These are phyloP conservation scores for Diachasma alloeum DNA, from an alignment of 1,140 invertebrate genomes.

Conservation along the genomic window DNA sequence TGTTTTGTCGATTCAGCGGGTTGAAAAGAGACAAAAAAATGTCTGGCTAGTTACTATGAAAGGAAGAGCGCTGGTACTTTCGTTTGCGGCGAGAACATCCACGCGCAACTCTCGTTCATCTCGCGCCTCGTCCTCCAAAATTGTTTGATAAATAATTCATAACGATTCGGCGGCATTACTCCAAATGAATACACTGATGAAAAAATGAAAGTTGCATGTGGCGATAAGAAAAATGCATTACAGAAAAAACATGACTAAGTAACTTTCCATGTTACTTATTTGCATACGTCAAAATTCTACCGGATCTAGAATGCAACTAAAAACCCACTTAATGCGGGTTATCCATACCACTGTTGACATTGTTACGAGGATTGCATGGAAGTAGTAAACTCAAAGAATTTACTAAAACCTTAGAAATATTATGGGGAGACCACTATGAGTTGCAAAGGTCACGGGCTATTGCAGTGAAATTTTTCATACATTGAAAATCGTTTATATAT, in stretches of 20 bases:
- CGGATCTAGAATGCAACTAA: neutral
- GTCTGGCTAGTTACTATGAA: slow-evolving; percentile 54
- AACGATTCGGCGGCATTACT: neutral
- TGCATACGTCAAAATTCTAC: neutral
- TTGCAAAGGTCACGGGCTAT: too few species aligned
- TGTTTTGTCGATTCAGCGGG: neutral
- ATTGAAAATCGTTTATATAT: too few species aligned
- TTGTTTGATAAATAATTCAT: neutral
- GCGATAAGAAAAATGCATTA: neutral
- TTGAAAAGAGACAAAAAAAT: slow-evolving; percentile 29
- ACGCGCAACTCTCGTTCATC: neutral
- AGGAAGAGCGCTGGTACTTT: slow-evolving; percentile 61
- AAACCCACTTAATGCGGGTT: neutral
- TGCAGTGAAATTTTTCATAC: too few species aligned
- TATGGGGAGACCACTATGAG: too few species aligned
- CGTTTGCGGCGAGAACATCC: slow-evolving; percentile 47
- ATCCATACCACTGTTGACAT: neutral
- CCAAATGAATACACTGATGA: neutral
- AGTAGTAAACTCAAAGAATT: too few species aligned
- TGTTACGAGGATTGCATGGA: neutral
- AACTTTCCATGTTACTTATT: neutral
- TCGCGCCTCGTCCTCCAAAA: neutral
- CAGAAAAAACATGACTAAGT: neutral
- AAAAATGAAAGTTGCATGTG: neutral
- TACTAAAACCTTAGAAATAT: too few species aligned